phyloP scores from a whole-genome alignment of 2,113 vertebrate species.

The Anthoscopus minutus region DNA sequence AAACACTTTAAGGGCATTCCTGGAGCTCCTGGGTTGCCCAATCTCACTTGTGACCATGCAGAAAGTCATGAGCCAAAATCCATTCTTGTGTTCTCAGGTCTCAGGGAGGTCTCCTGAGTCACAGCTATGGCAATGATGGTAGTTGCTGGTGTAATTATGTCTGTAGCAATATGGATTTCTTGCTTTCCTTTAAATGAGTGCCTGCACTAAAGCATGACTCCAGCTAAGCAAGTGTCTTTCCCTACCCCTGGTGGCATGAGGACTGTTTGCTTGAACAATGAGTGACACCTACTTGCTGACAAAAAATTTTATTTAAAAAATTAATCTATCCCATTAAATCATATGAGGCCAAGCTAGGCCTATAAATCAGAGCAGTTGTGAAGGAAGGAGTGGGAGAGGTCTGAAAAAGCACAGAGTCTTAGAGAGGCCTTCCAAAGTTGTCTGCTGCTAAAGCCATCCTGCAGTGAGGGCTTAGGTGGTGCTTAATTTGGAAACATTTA shows the following conservation, averaged over 20 bases:
- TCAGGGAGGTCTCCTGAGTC: not conserved
- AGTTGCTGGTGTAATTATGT: not conserved
- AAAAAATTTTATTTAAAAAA: not conserved
- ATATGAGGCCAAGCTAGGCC: not conserved
- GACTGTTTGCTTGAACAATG: not conserved
- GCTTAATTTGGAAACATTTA: not conserved
- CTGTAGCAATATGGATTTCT: not conserved
- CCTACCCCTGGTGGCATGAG: not conserved
- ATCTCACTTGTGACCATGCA: accelerated
- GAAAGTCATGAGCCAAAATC: not conserved
- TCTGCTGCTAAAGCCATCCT: not conserved
- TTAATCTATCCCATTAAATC: not conserved
- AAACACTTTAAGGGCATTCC: not conserved
- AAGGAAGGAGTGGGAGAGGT: not conserved
- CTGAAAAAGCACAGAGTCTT: not conserved
- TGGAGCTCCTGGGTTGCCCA: not conserved
- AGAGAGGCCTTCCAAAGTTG: not conserved
- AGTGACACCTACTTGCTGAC: not conserved
- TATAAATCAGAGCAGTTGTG: not conserved
- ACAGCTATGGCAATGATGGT: not conserved
- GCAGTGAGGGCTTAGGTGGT: not conserved
- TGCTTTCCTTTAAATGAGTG: not conserved
- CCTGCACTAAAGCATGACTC: not conserved
- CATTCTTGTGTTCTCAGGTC: not conserved
- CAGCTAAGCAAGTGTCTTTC: not conserved